phyloP scores from a whole-genome alignment of 2,113 vertebrate genomes.

The Alces alces region DNA sequence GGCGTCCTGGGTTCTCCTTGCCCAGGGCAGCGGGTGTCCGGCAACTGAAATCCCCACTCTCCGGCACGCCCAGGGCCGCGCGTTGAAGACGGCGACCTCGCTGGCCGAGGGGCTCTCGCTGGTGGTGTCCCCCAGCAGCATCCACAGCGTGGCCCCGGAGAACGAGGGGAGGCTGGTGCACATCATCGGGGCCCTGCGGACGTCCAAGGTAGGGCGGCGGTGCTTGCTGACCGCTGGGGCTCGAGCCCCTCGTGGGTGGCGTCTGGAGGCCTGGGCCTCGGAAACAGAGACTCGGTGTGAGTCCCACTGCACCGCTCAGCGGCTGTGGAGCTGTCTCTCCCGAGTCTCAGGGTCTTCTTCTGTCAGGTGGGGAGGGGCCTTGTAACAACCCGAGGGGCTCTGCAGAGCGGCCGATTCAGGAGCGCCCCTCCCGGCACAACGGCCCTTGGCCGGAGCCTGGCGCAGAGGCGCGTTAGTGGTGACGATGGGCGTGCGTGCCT shows the following conservation, averaged over 20 bases:
- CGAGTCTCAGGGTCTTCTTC: background rate
- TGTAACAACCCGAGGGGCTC: background rate
- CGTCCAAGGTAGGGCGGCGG: conserved; percentile 83
- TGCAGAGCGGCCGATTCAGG: background rate
- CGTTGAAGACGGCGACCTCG: conserved; percentile 85
- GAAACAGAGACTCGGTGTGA: background rate
- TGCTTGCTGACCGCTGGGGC: rapidly evolving
- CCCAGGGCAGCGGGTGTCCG: background rate
- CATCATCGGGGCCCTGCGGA: conserved; percentile 85
- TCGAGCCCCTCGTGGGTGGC: rapidly evolving
- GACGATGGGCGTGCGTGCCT: rapidly evolving
- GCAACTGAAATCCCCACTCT: background rate
- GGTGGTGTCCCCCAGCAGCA: conserved; percentile 83
- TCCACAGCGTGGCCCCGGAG: conserved; percentile 80
- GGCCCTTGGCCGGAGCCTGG: background rate
- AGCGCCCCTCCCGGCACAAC: no score
- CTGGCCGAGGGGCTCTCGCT: conserved; percentile 92
- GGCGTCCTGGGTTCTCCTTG: background rate
- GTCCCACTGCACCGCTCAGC: rapidly evolving
- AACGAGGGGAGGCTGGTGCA: conserved; percentile 90
- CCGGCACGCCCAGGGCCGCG: conserved; percentile 82
- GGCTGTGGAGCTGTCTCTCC: background rate
- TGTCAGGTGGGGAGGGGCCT: background rate
- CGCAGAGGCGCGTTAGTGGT: rapidly evolving
- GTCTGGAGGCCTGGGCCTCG: background rate